Evolutionary conservation across 2,888 invertebrate species (phyloP).

Genomic region (Andrena bucephala): DNA sequence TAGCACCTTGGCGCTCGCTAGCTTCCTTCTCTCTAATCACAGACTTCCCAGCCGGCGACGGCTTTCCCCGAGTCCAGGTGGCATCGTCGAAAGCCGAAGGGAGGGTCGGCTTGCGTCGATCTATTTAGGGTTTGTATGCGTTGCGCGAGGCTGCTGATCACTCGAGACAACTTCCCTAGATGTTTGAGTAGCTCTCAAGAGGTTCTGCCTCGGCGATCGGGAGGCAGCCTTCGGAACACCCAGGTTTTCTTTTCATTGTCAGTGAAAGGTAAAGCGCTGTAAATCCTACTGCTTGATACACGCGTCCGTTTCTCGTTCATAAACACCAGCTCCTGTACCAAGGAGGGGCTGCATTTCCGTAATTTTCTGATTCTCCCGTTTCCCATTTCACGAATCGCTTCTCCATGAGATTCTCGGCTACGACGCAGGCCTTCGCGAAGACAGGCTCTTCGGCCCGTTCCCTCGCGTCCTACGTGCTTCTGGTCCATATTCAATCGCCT

Average conservation of each 20-base stretch:
- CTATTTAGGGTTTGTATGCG: too few species aligned
- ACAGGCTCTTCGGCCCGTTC: background rate
- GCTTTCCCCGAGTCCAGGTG: background rate
- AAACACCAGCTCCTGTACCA: slow-evolving; percentile 17
- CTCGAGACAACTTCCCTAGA: too few species aligned
- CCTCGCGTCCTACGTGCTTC: background rate
- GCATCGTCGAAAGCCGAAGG: background rate
- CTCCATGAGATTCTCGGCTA: background rate
- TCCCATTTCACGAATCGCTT: slow-evolving; percentile 36
- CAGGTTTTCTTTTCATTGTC: slow-evolving; percentile 32
- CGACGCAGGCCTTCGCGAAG: background rate
- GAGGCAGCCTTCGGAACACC: background rate
- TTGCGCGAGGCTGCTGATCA: too few species aligned
- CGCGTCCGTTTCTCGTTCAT: slow-evolving; percentile 45
- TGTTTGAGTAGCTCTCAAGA: too few species aligned
- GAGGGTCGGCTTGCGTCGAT: background rate
- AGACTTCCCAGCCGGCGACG: background rate
- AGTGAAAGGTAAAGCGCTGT: slow-evolving; percentile 36
- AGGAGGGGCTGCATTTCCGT: slow-evolving; percentile 26
- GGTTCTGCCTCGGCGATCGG: too few species aligned
- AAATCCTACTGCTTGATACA: slow-evolving; percentile 42
- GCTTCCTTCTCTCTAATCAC: slow-evolving; percentile 29
- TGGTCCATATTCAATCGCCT: background rate
- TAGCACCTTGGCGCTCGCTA: background rate
- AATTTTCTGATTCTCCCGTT: slow-evolving; percentile 38